Conservation (phyloP, 2,888 invertebrate genomes). For the Drosophila kanekoi region DNA sequence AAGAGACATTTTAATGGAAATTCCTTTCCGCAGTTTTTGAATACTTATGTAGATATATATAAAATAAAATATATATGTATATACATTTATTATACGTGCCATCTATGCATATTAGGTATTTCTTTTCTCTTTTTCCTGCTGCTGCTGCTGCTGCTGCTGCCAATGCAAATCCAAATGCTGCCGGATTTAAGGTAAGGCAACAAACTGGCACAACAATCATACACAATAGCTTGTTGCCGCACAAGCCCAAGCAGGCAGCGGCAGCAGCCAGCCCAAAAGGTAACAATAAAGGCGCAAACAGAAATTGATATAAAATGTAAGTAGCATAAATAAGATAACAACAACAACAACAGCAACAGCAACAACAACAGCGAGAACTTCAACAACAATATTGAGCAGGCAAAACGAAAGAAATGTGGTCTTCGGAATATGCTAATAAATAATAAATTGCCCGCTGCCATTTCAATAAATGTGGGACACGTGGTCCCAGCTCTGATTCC, state of each 20-base stretch:
- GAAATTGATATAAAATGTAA: constrained; percentile 77
- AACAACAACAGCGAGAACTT: too few species aligned
- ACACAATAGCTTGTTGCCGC: too few species aligned
- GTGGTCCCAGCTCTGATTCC: constrained; percentile 19
- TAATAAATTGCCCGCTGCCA: constrained; percentile 74
- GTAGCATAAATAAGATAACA: constrained; percentile 74
- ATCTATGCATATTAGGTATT: constrained; percentile 53
- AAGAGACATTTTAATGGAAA: constrained; percentile 79
- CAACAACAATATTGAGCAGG: constrained; percentile 47
- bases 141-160: constrained; percentile 45
- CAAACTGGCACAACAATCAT: constrained; percentile 47
- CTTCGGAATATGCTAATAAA: constrained; percentile 74
- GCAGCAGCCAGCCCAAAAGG: constrained; percentile 50
- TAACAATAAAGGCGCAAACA: constrained; percentile 72
- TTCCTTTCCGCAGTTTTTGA: constrained; percentile 78
- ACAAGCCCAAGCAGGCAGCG: constrained; percentile 51
- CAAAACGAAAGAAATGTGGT: constrained; percentile 32
- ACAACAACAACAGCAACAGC: constrained; percentile 37
- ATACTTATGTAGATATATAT: constrained; percentile 59
- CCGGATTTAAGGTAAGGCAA: constrained; percentile 67
- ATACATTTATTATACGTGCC: constrained; percentile 66
- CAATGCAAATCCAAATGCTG: constrained; percentile 76
- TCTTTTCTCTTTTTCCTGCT: constrained; percentile 37
- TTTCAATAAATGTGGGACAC: constrained; percentile 69
- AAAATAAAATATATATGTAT: constrained; percentile 34